Evolutionary conservation across 2,888 invertebrate species (phyloP), one percentile per base, ranked within the genome.

Genomic region (Sepiola atlantica): DNA sequence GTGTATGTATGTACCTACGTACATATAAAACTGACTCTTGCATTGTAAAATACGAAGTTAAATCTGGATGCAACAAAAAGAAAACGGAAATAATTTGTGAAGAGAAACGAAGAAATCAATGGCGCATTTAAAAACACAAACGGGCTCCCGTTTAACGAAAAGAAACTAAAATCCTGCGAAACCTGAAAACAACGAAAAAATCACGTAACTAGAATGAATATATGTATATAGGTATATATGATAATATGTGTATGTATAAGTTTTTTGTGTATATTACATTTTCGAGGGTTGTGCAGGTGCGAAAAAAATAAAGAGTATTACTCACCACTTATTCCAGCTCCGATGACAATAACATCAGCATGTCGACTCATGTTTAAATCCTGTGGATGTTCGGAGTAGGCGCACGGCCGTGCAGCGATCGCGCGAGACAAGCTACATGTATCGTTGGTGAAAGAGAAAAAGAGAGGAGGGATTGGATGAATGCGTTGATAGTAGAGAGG

Each of bases 251-350:
- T n/a, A n/a, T n/a, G n/a, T n/a, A n/a, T 20, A 21, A 16, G 57
- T 16, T 55, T 2, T 55, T 55, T 55, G 16, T 21, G 21, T 55
- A 16, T 55, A 55, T 24, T 1, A 24, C 24, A 61, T 28, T 28
- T 12, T 8, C 0, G 21, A 61, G 12, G 28, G 21, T 24, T 2
- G 28, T 61, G 10, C 21, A 0, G 24, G 21, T 20, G 24, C 24
- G 24, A 12, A n/a, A 8, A 77, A 77, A 77, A 16, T n/a, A 77
- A 77, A 77, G 32, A n/a, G 32, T 18, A 55, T 35, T 35, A 95
- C 95, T 94, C 93, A 95, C 95, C 95, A 92, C 96, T 95, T 20
- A 96, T 93, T 1, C 96, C 96, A 32, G 95, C 96, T 57, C 96
- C 96, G 28, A 96, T 94, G 20, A 96, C 95, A 8, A 96, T 95